A percentile compares a stretch with the other conserved stretches of the same genome.
Conservation (phyloP, 2,113 vertebrate species). For the Urocitellus parryii region DNA sequence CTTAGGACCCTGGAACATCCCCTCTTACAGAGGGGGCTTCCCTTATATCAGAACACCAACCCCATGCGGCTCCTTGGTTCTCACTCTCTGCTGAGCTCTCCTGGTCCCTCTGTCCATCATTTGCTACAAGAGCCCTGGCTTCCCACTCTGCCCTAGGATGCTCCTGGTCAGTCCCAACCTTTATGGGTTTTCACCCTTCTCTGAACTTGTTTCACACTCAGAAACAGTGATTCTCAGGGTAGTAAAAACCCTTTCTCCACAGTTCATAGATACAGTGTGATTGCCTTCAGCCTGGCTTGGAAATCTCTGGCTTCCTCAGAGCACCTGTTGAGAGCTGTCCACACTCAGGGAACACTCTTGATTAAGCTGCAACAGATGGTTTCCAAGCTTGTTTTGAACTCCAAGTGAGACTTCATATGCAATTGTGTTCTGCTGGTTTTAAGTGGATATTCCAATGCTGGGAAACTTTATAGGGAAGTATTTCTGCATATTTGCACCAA, state of each 20-base stretch:
- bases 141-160: not conserved
- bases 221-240: not conserved
- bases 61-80: not conserved
- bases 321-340: not conserved
- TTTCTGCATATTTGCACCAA: conserved; percentile 39
- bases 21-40: not conserved
- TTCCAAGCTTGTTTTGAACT: conserved; percentile 10
- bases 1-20: too few relatives aligned
- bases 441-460: conserved; percentile 42
- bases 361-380: not conserved
- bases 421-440: not conserved
- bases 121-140: not conserved
- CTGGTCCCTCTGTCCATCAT: not conserved
- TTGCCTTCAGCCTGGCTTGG: not conserved
- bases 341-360: not conserved
- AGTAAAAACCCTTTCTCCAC: not conserved
- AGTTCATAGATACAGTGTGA: too few relatives aligned
- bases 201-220: not conserved
- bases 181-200: not conserved
- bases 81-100: not conserved
- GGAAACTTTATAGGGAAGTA: conserved; percentile 32
- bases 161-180: not conserved
- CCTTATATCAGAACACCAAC: not conserved
- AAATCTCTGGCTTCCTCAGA: not conserved
- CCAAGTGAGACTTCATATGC: not conserved